These are phyloP conservation scores for Mechanitis messenoides DNA, from an alignment of 2,888 invertebrate species.

Conservation along the genomic window DNA sequence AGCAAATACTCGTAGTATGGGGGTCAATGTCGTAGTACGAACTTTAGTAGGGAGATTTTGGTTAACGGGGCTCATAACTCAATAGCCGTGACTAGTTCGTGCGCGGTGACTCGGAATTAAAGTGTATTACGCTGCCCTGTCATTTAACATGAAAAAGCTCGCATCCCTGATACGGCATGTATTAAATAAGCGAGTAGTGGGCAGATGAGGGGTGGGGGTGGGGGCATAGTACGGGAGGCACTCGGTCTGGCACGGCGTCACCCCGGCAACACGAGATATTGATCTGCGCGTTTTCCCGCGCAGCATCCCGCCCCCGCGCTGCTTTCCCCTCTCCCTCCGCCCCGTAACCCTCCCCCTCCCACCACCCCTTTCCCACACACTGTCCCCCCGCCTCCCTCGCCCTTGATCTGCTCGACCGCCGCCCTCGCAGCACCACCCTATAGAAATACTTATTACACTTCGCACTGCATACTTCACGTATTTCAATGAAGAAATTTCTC, in stretches of 20 bases:
- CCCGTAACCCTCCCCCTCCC: slow-evolving; percentile 45
- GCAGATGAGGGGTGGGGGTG: slow-evolving; percentile 43
- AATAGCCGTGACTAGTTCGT: slow-evolving; percentile 37
- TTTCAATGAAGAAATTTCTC: slow-evolving; percentile 70
- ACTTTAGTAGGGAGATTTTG: slow-evolving; percentile 35
- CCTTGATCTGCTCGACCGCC: slow-evolving; percentile 56
- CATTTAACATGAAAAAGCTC: slow-evolving; percentile 71
- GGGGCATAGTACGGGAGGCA: slow-evolving; percentile 75
- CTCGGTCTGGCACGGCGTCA: slow-evolving; percentile 79
- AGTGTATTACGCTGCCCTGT: slow-evolving; percentile 57
- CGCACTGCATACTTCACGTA: slow-evolving; percentile 69
- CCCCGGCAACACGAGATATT: slow-evolving; percentile 76
- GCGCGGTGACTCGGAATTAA: slow-evolving; percentile 47
- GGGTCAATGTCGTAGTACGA: slow-evolving; percentile 59
- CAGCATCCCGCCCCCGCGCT: slow-evolving; percentile 38
- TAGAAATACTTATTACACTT: slow-evolving; percentile 72
- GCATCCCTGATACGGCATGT: slow-evolving; percentile 69
- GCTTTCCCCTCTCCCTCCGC: slow-evolving; percentile 34
- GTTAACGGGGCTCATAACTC: slow-evolving; percentile 31
- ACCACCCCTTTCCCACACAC: slow-evolving; percentile 53
- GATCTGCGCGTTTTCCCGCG: slow-evolving; percentile 69
- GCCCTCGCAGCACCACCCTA: slow-evolving; percentile 44
- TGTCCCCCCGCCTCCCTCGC: slow-evolving; percentile 47
- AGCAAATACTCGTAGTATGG: slow-evolving; percentile 24
- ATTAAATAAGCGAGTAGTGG: slow-evolving; percentile 74